Base-by-base conservation (phyloP, 2,113 vertebrate genomes). In the Tachycineta bicolor region DNA sequence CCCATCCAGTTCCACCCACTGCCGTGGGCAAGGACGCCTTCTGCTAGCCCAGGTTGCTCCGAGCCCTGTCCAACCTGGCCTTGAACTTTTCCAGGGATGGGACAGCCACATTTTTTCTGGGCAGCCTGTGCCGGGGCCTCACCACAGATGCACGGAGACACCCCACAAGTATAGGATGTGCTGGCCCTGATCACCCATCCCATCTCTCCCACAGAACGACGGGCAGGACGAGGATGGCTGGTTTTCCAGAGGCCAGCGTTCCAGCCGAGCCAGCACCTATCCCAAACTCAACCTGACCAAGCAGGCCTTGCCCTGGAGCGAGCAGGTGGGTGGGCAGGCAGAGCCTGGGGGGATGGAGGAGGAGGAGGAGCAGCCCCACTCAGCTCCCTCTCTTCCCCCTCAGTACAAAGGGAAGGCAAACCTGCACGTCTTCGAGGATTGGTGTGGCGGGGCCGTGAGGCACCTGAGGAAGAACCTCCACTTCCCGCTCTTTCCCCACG, bases 391-490 rank as follows among this genome's bases (percentile, higher is more conserved):
- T 89, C 19, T 34, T 9, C 0, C 44, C 96, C 79, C 33, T 3
- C 98, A 99, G 99, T 99, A 98, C 97, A 99, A 99, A 87, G 99
- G 99, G 71, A 99, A 99, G 94, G 99, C 98, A 18, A 99, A 99
- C 97, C 97, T 99, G 83, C 99, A 99, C 4, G 99, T 99, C 83
- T 99, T 99, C 8, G 99, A 99, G 93, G 99, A 99, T 97, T 99
- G 99, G 99, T 99, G 99, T 2, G 99, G 99, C 6, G 99, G 99
- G 14, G 99, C 99, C 0, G 95, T 99, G 74, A 96, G 98, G 93
- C 99, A 99, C 76, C 98, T 99, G 89, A 97, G 99, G 94, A 99
- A 98, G 97, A 99, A 99, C 93, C 98, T 99, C 37, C 99, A 99
- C 95, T 99, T 99, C 75, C 99, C 99, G 0, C 98, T 99, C 34